These are phyloP conservation scores for Dendronephthya gigantea DNA, from an alignment of 64 coral and sea anemone species.

Conservation along the genomic window DNA sequence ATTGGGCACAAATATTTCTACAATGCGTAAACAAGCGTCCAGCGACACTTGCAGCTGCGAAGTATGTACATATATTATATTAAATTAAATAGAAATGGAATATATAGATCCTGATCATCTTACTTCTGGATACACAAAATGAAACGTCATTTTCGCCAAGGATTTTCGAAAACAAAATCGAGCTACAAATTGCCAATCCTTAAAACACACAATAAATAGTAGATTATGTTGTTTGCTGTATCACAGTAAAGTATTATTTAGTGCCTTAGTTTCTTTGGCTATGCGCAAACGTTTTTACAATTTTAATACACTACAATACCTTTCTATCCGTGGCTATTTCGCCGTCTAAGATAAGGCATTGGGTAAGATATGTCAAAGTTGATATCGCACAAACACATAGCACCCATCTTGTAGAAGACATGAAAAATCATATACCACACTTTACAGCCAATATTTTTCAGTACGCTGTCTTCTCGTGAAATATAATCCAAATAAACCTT, in stretches of 20 bases:
- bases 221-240: neutral
- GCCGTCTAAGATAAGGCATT: neutral
- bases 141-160: conserved; percentile 15
- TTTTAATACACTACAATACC: neutral
- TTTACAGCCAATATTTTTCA: too few species aligned
- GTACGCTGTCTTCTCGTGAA: too few species aligned
- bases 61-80: too few species aligned
- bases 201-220: neutral
- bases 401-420: neutral
- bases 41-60: too few species aligned
- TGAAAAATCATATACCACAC: neutral
- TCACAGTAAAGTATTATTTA: neutral
- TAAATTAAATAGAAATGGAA: too few species aligned
- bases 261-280: neutral
- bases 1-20: too few species aligned
- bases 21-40: too few species aligned
- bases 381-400: neutral
- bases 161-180: conserved; percentile 11
- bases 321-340: neutral
- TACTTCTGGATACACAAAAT: neutral
- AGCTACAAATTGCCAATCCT: conserved; percentile 4
- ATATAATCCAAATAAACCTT: too few species aligned
- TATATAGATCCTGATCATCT: neutral
- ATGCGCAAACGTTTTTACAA: too few species aligned
- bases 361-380: neutral